Evolutionary conservation across 2,888 invertebrate species (phyloP).

Genomic region (Drosophila rellima): DNA sequence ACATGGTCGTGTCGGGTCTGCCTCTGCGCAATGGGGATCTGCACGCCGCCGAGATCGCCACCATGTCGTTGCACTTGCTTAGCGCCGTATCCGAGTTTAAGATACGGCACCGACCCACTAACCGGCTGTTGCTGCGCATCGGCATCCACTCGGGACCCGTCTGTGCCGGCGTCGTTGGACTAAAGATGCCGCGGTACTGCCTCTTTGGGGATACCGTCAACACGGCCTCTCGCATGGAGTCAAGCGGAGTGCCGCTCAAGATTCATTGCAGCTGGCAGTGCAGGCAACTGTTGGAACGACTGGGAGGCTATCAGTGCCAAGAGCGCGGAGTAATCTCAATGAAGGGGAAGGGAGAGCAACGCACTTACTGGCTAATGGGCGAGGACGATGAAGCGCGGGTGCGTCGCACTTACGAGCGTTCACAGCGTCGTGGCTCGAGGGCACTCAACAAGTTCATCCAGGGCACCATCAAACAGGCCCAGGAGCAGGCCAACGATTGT

Average conservation of each 20-base stretch:
- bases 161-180: slow-evolving; percentile 96
- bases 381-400: slow-evolving; percentile 89
- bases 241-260: slow-evolving; percentile 92
- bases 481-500: slow-evolving; percentile 67
- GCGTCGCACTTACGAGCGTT: slow-evolving; percentile 87
- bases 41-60: slow-evolving; percentile 97
- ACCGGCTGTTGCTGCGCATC: slow-evolving; percentile 93
- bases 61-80: slow-evolving; percentile 95
- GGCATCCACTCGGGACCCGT: slow-evolving; percentile 97
- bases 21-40: slow-evolving; percentile 95
- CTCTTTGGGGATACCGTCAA: slow-evolving; percentile 97
- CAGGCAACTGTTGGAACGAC: slow-evolving; percentile 89
- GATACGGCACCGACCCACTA: slow-evolving; percentile 94
- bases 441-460: slow-evolving; percentile 85
- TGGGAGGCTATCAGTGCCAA: slow-evolving; percentile 90
- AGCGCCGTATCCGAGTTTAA: slow-evolving; percentile 94
- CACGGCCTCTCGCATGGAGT: slow-evolving; percentile 95
- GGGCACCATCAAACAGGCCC: slow-evolving; percentile 83
- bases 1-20: slow-evolving; percentile 96
- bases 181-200: slow-evolving; percentile 97
- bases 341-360: slow-evolving; percentile 94
- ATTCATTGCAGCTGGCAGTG: slow-evolving; percentile 93
- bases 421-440: slow-evolving; percentile 86
- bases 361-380: slow-evolving; percentile 93
- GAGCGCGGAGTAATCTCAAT: slow-evolving; percentile 92